Percentiles rank a stretch among this genome's conserved stretches.
Conservation (phyloP, 2,113 vertebrate genomes). For the Bungarus multicinctus region DNA sequence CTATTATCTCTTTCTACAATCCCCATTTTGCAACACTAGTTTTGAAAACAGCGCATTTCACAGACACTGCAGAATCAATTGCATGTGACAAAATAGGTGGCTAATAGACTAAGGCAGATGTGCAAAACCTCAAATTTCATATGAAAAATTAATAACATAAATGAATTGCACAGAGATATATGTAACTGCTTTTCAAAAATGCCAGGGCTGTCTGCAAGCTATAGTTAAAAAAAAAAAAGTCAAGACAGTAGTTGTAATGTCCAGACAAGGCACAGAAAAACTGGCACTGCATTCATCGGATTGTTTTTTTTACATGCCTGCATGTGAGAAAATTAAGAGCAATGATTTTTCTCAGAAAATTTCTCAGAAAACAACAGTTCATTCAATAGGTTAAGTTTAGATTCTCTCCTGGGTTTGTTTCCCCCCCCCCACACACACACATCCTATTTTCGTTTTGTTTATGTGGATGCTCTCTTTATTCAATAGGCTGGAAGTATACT, state of each 20-base stretch:
- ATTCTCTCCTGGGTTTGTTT: background rate
- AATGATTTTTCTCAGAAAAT: background rate
- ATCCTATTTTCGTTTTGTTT: background rate
- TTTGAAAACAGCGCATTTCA: background rate
- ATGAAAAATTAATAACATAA: background rate
- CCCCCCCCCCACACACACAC: too few species aligned
- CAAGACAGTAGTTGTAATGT: background rate
- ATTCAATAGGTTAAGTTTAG: background rate
- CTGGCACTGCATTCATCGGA: background rate
- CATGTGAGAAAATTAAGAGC: background rate
- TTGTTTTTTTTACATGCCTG: background rate
- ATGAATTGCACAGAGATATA: background rate
- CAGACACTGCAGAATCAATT: background rate
- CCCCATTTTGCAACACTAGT: conserved; percentile 6
- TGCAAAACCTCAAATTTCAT: background rate
- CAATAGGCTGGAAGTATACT: background rate
- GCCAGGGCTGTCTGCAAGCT: background rate
- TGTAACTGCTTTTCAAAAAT: background rate
- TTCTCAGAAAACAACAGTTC: background rate
- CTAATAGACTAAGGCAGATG: background rate
- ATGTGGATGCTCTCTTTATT: background rate
- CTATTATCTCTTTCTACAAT: background rate
- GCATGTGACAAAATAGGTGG: background rate
- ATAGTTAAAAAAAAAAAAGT: background rate
- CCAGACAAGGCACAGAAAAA: background rate